These are phyloP conservation scores for Butastur rufipennis DNA, from an alignment of 2,113 vertebrate species.

Conservation along the genomic window DNA sequence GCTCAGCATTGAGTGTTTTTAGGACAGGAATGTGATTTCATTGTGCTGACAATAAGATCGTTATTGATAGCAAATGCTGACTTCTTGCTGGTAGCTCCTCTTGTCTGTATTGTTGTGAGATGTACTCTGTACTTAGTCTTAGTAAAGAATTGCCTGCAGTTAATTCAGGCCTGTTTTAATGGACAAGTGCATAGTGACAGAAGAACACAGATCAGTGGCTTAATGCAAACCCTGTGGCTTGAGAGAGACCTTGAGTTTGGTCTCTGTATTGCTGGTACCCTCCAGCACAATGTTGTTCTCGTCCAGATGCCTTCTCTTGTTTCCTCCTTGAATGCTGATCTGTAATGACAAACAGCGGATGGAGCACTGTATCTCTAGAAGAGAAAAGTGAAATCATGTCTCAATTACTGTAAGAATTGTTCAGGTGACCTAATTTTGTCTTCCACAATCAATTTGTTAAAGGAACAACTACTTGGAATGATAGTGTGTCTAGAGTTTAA, in stretches of 20 bases:
- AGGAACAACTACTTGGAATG: neutral
- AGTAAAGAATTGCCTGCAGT: neutral
- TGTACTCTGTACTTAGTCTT: neutral
- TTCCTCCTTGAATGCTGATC: neutral
- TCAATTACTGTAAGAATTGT: neutral
- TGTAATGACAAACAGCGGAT: neutral
- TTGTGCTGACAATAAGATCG: neutral
- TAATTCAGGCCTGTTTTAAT: neutral
- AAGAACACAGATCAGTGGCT: conserved; percentile 18
- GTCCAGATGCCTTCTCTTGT: neutral
- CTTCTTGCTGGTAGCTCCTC: neutral
- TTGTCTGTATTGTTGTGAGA: neutral
- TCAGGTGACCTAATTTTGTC: conserved; percentile 13
- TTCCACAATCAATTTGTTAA: neutral
- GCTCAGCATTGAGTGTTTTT: neutral
- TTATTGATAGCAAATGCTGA: neutral
- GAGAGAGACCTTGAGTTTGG: neutral
- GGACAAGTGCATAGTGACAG: neutral
- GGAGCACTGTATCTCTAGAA: neutral
- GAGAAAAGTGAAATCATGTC: neutral
- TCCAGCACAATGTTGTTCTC: conserved; percentile 12
- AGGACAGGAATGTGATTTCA: neutral
- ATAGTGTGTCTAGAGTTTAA: neutral
- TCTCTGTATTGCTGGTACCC: neutral
- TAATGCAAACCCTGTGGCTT: neutral